A percentile compares a stretch with the other conserved stretches of the same genome.
Evolutionary conservation across 1,140 invertebrate species (phyloP).

Genomic region (Drosophila willistoni): DNA sequence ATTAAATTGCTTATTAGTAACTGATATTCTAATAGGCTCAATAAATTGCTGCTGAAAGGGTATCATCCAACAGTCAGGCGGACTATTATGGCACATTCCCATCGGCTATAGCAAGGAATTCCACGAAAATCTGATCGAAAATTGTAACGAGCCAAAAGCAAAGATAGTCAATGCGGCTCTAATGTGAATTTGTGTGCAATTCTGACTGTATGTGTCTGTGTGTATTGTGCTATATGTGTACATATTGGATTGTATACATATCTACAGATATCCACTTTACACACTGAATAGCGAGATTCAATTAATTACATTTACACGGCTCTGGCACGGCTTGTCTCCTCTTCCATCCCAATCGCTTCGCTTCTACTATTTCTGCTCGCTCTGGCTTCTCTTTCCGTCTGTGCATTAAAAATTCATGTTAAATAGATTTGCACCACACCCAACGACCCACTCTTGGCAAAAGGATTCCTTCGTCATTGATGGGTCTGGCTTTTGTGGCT

Average conservation of each 20-base stretch:
- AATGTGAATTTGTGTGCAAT: background rate
- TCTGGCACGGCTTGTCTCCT: background rate
- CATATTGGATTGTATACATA: background rate
- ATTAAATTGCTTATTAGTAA: background rate
- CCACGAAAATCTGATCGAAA: constrained; percentile 45
- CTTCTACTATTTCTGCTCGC: constrained; percentile 12
- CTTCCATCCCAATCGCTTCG: background rate
- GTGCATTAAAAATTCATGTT: constrained; percentile 71
- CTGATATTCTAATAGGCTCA: background rate
- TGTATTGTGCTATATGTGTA: background rate
- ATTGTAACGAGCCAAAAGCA: constrained; percentile 47
- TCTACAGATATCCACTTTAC: constrained; percentile 27
- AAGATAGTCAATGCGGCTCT: constrained; percentile 29
- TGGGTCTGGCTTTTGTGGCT: constrained; percentile 37
- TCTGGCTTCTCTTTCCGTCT: constrained; percentile 35
- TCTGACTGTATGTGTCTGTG: too few relatives aligned
- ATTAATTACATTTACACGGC: constrained; percentile 65
- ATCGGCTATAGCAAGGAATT: constrained; percentile 32
- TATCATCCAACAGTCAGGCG: background rate
- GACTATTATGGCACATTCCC: constrained; percentile 5
- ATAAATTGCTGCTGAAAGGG: background rate
- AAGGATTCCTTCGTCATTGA: constrained; percentile 2
- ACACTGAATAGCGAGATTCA: constrained; percentile 43
- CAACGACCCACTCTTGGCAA: constrained; percentile 6
- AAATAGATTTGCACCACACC: constrained; percentile 40